These are phyloP conservation scores for Bryconaethiops microstoma DNA, from an alignment of 2,797 vertebrate genomes.

Conservation along the genomic window DNA sequence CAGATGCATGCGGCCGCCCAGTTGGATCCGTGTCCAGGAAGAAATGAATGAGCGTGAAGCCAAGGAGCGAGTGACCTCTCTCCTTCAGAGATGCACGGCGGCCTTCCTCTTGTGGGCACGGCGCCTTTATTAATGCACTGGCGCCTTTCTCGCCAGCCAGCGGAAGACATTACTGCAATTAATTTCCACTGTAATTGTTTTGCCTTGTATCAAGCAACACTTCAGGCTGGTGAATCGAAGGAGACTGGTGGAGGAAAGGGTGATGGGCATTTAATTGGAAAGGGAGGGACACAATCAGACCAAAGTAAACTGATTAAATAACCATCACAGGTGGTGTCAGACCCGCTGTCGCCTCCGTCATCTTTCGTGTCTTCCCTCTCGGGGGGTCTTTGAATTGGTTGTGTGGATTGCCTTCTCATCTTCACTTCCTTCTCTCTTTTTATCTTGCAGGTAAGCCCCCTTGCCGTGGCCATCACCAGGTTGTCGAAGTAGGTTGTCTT, in stretches of 20 bases:
- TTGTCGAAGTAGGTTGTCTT: conserved; percentile 44
- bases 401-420: conserved; percentile 22
- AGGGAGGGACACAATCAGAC: conserved; percentile 36
- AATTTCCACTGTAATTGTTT: conserved; percentile 60
- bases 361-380: conserved; percentile 25
- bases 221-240: conserved; percentile 34
- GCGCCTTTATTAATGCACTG: conserved; percentile 54
- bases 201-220: conserved; percentile 51
- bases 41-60: conserved; percentile 57
- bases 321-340: conserved; percentile 42
- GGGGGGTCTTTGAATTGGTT: conserved; percentile 38
- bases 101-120: conserved; percentile 42
- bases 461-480: conserved; percentile 20
- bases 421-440: neutral
- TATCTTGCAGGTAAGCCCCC: conserved; percentile 58
- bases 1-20: conserved; percentile 51
- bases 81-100: conserved; percentile 52
- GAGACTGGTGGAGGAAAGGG: conserved; percentile 32
- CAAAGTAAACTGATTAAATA: conserved; percentile 55
- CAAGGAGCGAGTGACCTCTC: conserved; percentile 59
- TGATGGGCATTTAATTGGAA: conserved; percentile 57
- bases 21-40: conserved; percentile 36
- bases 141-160: conserved; percentile 37
- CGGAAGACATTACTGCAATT: conserved; percentile 58
- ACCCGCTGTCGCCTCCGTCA: conserved; percentile 18